Evolutionary conservation across 2,113 vertebrate species (phyloP).

Genomic region (Plestiodon gilberti): DNA sequence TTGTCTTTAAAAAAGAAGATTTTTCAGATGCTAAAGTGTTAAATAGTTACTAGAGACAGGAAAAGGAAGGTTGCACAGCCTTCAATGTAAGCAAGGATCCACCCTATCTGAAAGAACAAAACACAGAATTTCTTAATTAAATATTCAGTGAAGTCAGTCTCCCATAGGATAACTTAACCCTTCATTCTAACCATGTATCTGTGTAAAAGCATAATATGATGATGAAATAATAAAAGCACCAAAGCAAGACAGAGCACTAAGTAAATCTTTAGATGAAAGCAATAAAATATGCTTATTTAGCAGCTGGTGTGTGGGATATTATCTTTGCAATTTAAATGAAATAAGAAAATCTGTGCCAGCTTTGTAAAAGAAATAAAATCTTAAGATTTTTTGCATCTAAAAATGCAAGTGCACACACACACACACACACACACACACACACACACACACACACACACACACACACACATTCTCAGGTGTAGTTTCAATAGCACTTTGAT

Average conservation of each 20-base stretch:
- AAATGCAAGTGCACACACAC: neutral
- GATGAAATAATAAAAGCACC: constrained; percentile 43
- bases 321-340: constrained; percentile 64
- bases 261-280: constrained; percentile 18
- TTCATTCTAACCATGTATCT: constrained; percentile 41
- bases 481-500: constrained; percentile 8
- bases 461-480: neutral
- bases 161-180: neutral
- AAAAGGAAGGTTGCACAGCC: neutral
- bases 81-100: constrained; percentile 28
- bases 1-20: neutral
- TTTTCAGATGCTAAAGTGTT: neutral
- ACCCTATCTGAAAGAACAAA: neutral
- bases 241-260: constrained; percentile 54
- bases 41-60: neutral
- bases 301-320: constrained; percentile 59
- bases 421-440: too few relatives aligned
- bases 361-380: constrained; percentile 55
- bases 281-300: constrained; percentile 58
- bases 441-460: too few relatives aligned
- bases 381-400: constrained; percentile 14
- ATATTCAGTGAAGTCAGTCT: constrained; percentile 6
- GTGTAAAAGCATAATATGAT: constrained; percentile 43
- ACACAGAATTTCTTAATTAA: constrained; percentile 13
- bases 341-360: constrained; percentile 46